Conservation (phyloP, 64 coral and sea anemone species). For the Pachyseris speciosa region DNA sequence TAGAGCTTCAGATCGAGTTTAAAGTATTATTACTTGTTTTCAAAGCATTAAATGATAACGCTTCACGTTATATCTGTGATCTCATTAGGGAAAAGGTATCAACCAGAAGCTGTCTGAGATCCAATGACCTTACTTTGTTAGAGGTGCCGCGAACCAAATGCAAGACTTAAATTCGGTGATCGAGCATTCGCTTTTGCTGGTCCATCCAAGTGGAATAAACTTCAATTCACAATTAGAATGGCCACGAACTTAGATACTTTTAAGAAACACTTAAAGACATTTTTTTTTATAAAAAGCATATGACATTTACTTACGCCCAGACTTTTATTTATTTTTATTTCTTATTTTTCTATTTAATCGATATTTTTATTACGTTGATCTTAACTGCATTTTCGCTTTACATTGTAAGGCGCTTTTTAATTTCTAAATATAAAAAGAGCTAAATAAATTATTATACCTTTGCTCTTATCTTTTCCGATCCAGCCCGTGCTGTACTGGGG, state of each 20-base stretch:
- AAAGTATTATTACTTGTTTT: neutral
- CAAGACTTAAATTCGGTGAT: constrained; percentile 55
- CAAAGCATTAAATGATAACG: neutral
- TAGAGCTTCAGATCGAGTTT: neutral
- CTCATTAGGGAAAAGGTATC: neutral
- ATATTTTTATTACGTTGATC: no score
- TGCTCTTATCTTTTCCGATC: no score
- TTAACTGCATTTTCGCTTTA: no score
- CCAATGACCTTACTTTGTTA: neutral
- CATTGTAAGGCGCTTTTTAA: no score
- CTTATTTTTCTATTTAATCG: no score
- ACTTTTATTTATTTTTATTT: neutral
- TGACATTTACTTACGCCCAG: no score
- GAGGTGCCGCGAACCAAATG: constrained; percentile 5
- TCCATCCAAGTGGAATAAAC: constrained; percentile 15
- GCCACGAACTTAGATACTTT: neutral
- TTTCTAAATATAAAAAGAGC: no score
- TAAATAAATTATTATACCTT: no score
- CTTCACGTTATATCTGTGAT: neutral
- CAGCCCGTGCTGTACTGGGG: no score
- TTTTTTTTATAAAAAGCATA: neutral
- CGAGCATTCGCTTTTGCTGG: constrained; percentile 44
- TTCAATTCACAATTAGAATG: constrained; percentile 10
- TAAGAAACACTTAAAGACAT: neutral
- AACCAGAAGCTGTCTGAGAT: neutral